Evolutionary conservation across 2,113 vertebrate genomes (phyloP).

Genomic region (Microtus richardsoni): DNA sequence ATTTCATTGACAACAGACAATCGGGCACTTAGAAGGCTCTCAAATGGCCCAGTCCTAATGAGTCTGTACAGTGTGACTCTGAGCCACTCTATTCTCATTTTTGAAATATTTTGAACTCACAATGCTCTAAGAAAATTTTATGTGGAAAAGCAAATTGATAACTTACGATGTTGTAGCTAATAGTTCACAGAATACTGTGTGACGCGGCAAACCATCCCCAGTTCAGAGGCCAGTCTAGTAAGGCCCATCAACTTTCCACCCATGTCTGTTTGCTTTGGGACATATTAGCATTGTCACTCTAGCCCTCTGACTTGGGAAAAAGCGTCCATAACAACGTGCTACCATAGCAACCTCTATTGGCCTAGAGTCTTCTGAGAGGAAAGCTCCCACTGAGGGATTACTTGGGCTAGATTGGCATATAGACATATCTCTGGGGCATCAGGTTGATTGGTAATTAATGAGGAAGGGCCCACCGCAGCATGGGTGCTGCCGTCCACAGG

Average conservation of each 20-base stretch:
- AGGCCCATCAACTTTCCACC: neutral
- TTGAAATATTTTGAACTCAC: neutral
- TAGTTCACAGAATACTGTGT: neutral
- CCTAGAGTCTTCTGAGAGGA: neutral
- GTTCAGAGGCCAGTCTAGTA: neutral
- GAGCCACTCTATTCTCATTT: neutral
- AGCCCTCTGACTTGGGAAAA: neutral
- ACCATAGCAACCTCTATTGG: neutral
- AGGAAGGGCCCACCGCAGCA: no score
- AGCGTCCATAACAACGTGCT: neutral
- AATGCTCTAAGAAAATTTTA: slow-evolving; percentile 37
- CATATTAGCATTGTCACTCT: neutral
- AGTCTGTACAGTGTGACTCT: neutral
- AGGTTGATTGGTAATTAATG: neutral
- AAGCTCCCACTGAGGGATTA: neutral
- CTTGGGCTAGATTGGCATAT: neutral
- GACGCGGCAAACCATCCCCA: neutral
- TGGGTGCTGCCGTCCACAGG: neutral
- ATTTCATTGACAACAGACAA: slow-evolving; percentile 53
- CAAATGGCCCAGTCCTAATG: slow-evolving; percentile 35
- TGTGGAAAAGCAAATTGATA: neutral
- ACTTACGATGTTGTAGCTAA: neutral
- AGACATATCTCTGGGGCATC: no score
- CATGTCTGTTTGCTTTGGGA: neutral
- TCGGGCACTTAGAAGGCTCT: slow-evolving; percentile 1